phyloP scores from a whole-genome alignment of 1,140 invertebrate species.

The Formica selysi region DNA sequence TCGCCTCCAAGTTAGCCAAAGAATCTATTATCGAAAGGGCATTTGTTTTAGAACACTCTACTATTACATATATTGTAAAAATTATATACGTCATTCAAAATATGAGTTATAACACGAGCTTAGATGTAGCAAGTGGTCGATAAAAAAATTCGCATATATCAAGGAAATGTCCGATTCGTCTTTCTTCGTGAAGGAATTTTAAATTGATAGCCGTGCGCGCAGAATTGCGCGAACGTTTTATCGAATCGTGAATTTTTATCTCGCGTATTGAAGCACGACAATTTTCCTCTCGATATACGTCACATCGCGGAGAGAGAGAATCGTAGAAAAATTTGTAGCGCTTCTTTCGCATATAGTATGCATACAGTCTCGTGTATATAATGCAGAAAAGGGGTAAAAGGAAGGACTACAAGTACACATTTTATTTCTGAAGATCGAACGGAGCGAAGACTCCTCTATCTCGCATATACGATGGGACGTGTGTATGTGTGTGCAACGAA shows the following conservation, averaged over 20 bases:
- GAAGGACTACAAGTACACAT: conserved; percentile 33
- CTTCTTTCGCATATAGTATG: conserved; percentile 33
- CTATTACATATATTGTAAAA: not conserved
- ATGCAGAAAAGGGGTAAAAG: not conserved
- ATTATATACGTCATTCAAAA: not conserved
- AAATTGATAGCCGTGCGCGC: conserved; percentile 39
- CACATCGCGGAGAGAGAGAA: conserved; percentile 14
- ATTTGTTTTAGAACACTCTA: not conserved
- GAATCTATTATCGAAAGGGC: too few species aligned
- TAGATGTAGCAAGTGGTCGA: not conserved
- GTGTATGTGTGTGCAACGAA: not conserved
- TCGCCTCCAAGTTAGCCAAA: too few species aligned
- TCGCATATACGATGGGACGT: not conserved
- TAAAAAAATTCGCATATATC: conserved; percentile 26
- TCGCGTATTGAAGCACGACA: conserved; percentile 40
- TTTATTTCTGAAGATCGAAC: conserved; percentile 57
- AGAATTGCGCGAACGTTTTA: conserved; percentile 15
- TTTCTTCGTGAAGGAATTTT: conserved; percentile 26
- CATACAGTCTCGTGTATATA: conserved; percentile 15
- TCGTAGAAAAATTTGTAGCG: conserved; percentile 49
- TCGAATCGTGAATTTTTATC: conserved; percentile 41
- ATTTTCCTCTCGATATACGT: conserved; percentile 41
- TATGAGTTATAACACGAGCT: not conserved
- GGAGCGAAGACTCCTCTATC: not conserved
- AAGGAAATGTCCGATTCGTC: conserved; percentile 5